A percentile compares a stretch with the other conserved stretches of the same genome.
These are phyloP conservation scores for zebrafish (Danio rerio) DNA, from an alignment of 2,113 vertebrate species.

Conservation along the genomic window GRCz12tu NC_133176.1:42357001-42357500, in stretches of 20 bases:
- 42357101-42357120: conserved; percentile 66
- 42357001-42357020: conserved; percentile 9
- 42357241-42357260: conserved; percentile 63
- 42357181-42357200: conserved; percentile 49
- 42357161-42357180: conserved; percentile 57
- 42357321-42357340: conserved; percentile 56
- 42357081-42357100: conserved; percentile 40
- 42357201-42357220: conserved; percentile 63
- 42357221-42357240: conserved; percentile 66
- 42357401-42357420: neutral
- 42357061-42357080: conserved; percentile 34
- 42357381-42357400: conserved; percentile 37
- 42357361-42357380: conserved; percentile 19
- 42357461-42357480: conserved; percentile 24
- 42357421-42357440: conserved; percentile 37
- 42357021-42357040: conserved; percentile 37
- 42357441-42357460: conserved; percentile 11
- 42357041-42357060: conserved; percentile 17
- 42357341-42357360: conserved; percentile 33
- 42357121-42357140: conserved; percentile 53
- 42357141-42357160: conserved; percentile 40
- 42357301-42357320: conserved; percentile 64
- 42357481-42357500: neutral
- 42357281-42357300: conserved; percentile 54
- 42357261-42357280: conserved; percentile 51